These are phyloP conservation scores for Plestiodon gilberti DNA, from an alignment of 2,113 vertebrate species.

Conservation along the genomic window DNA sequence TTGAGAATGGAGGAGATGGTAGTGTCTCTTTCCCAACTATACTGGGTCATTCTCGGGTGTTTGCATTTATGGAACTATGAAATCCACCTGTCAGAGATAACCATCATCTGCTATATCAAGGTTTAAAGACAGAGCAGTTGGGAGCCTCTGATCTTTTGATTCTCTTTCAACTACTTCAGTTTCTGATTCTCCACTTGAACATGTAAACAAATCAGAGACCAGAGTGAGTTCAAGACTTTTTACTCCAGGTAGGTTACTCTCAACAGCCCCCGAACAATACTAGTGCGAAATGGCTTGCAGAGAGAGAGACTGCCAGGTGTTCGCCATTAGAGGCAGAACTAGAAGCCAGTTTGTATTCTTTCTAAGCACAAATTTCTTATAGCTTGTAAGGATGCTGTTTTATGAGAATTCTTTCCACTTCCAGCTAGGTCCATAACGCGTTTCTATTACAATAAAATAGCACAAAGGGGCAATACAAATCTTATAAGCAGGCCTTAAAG, in stretches of 20 bases:
- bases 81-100: not conserved
- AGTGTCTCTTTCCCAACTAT: not conserved
- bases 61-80: not conserved
- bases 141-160: not conserved
- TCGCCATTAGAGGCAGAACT: not conserved
- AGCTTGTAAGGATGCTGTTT: constrained; percentile 11
- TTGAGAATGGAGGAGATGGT: not conserved
- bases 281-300: not conserved
- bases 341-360: not conserved
- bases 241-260: not conserved
- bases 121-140: not conserved
- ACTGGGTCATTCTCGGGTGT: not conserved
- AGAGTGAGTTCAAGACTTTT: not conserved
- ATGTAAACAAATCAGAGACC: not conserved
- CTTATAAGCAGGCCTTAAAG: constrained; percentile 20
- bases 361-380: constrained; percentile 9
- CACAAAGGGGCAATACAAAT: constrained; percentile 35
- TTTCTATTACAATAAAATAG: constrained; percentile 29
- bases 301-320: not conserved
- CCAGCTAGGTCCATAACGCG: constrained; percentile 2
- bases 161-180: not conserved
- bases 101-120: not conserved
- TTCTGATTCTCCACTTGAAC: not conserved
- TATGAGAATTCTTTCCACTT: constrained; percentile 13
- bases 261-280: not conserved